Percentiles rank a stretch among this genome's conserved stretches.
These are phyloP conservation scores for Urocolius indicus DNA, from an alignment of 2,113 vertebrate species.

Conservation along the genomic window DNA sequence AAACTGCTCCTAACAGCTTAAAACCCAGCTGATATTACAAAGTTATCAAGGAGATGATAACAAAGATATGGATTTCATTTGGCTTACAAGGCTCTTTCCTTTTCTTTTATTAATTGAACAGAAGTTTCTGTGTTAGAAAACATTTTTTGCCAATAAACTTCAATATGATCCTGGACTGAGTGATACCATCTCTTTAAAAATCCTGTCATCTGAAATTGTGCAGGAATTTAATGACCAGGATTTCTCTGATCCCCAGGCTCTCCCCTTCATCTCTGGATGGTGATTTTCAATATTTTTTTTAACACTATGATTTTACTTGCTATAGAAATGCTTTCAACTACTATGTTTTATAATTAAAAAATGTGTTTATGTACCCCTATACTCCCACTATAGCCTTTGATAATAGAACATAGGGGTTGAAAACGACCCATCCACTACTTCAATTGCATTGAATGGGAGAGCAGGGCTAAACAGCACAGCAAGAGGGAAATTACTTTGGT, in stretches of 20 bases:
- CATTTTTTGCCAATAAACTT: background rate
- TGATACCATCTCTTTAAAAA: background rate
- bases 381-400: constrained; percentile 42
- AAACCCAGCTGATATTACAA: background rate
- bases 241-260: background rate
- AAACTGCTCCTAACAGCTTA: background rate
- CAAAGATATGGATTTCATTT: background rate
- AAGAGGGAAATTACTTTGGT: constrained; percentile 69
- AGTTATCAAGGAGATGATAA: background rate
- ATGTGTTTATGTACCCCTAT: constrained; percentile 36
- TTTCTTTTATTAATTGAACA: background rate
- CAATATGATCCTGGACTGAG: background rate
- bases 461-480: constrained; percentile 57
- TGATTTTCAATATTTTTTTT: background rate
- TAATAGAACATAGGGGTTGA: constrained; percentile 9
- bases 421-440: constrained; percentile 28
- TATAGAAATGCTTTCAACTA: constrained; percentile 6
- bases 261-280: background rate
- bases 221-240: background rate
- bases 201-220: background rate
- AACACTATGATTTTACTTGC: background rate
- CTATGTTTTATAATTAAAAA: constrained; percentile 71
- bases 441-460: constrained; percentile 60
- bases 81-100: background rate
- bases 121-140: background rate